Evolutionary conservation across 37 sponge, comb jelly and placozoan genomes (phyloP), one percentile per base, ranked within the genome.

Genomic region (Mnemiopsis leidyi): DNA sequence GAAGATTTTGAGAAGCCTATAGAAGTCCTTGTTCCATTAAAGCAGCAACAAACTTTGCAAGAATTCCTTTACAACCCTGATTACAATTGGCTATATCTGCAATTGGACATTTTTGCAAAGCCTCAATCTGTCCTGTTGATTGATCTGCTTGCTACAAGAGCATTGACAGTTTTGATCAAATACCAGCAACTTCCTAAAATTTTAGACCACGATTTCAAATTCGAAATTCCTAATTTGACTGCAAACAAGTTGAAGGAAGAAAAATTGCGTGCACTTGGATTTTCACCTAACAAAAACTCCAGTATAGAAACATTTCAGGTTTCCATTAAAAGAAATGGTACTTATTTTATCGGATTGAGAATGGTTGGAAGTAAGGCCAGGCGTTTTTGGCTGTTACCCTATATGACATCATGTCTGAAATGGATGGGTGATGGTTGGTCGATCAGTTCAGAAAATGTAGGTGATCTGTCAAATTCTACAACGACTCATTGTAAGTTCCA

Each of bases 61-160:
- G 79, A 77, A 34, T 77, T 77, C 36, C 1, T 77, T 31, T 77
- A 77, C 32, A 37, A 85, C 25, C 90, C 90, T 39, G 36, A 20
- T n/a, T 28, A 85, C n/a, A 33, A n/a, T 25, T 25, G 23, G 16
- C 35, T n/a, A 32, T 85, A 85, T 85, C 36, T 85, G 3, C 25
- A 85, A 25, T 5, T 85, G 24, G 61, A 85, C 23, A 39, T 85
- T 40, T 18, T 13, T 26, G n/a, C 90, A 2, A 9, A 37, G 24
- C 16, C 39, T n/a, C 38, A 85, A 24, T 36, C 30, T 9, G 90
- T 33, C 28, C 9, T 85, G 25, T 38, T 85, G 29, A 36, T 85
- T 3, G 38, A 85, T 23, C 13, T 85, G 13, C 25, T 40, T 40
- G 5, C 36, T 3, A 23, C 40, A 38, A 23, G 90, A 40, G 35